phyloP scores from a whole-genome alignment of 2,888 invertebrate genomes.

The Plagodis pulveraria region DNA sequence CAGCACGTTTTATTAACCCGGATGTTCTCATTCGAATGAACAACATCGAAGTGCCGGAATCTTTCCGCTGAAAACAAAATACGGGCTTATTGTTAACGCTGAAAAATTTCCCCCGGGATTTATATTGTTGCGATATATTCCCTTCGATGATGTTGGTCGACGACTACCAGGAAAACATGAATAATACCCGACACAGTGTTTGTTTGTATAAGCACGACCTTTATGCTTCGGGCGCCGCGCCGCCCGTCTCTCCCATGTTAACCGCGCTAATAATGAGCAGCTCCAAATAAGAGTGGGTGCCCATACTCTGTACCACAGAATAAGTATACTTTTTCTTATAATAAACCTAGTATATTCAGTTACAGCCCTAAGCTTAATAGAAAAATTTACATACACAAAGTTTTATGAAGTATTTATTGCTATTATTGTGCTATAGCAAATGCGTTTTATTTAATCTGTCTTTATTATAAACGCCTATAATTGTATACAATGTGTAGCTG shows the following conservation, averaged over 20 bases:
- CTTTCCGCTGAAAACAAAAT: conserved; percentile 52
- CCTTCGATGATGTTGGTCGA: conserved; percentile 48
- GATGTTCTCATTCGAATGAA: conserved; percentile 42
- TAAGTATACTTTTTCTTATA: too few species aligned
- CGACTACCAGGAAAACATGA: conserved; percentile 39
- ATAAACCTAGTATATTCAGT: not conserved
- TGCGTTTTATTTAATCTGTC: too few species aligned
- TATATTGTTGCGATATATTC: conserved; percentile 50
- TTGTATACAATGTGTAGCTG: too few species aligned
- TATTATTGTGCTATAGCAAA: too few species aligned
- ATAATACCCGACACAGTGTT: conserved; percentile 36
- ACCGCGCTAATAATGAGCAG: conserved; percentile 31
- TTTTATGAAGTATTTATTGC: too few species aligned
- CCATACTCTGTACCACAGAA: too few species aligned
- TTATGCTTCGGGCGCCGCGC: conserved; percentile 14
- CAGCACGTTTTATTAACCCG: conserved; percentile 38
- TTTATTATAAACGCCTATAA: too few species aligned
- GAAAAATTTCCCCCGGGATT: conserved; percentile 55
- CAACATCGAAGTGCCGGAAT: conserved; percentile 42
- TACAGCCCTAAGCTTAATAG: too few species aligned
- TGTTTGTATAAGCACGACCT: conserved; percentile 32
- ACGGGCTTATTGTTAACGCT: conserved; percentile 54
- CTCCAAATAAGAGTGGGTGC: conserved; percentile 13
- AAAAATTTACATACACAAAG: too few species aligned
- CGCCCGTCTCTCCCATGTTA: conserved; percentile 14